Evolutionary conservation across 2,113 vertebrate species (phyloP).

Genomic region (Chitala chitala): DNA sequence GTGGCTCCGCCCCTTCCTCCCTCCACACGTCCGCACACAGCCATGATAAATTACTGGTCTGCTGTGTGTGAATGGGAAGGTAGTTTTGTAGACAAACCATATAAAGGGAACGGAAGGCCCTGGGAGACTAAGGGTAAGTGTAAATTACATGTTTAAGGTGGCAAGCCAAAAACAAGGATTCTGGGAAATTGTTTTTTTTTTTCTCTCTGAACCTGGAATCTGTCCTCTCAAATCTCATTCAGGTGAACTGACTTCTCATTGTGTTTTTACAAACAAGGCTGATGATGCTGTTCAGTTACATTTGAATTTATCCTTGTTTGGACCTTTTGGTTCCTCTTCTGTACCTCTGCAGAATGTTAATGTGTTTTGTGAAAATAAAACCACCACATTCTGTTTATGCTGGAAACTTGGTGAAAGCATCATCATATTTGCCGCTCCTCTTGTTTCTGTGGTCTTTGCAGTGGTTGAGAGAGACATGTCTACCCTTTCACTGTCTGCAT

Average conservation of each 20-base stretch:
- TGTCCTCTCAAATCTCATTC: neutral
- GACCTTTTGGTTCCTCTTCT: neutral
- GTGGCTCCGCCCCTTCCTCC: neutral
- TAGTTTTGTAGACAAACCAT: neutral
- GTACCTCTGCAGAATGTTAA: neutral
- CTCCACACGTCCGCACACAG: neutral
- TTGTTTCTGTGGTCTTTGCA: too few species aligned
- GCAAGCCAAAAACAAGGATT: neutral
- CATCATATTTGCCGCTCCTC: too few species aligned
- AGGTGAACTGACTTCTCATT: neutral
- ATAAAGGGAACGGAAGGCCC: neutral
- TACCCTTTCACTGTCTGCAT: too few species aligned
- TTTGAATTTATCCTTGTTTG: neutral
- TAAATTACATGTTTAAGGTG: neutral
- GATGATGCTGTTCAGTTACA: neutral
- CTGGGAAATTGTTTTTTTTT: neutral
- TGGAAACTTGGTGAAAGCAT: too few species aligned
- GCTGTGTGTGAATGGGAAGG: too few species aligned
- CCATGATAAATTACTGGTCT: neutral
- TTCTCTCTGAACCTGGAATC: neutral
- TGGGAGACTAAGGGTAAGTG: neutral
- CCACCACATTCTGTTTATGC: too few species aligned
- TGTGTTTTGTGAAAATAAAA: too few species aligned
- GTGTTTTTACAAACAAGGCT: neutral
- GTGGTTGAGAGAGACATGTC: too few species aligned